Evolutionary conservation across 1,140 invertebrate genomes (phyloP).

Genomic region (Dreissena polymorpha): DNA sequence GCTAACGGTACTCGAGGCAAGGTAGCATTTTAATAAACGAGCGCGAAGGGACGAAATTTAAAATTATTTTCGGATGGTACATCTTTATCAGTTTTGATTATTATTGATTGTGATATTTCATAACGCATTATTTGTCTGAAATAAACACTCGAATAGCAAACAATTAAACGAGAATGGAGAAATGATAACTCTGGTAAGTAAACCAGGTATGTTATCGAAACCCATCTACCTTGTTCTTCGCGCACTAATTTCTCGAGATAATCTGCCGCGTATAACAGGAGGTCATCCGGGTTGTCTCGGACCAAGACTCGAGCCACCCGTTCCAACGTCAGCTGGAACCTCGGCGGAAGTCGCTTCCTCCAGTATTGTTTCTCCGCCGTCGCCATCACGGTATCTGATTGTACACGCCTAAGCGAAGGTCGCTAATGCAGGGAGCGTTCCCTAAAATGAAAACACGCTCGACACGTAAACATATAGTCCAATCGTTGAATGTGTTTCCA

Average conservation of each 20-base stretch:
- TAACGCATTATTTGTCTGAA: too few relatives aligned
- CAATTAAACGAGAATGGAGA: too few relatives aligned
- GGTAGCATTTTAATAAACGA: neutral
- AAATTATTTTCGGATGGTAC: neutral
- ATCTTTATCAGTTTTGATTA: neutral
- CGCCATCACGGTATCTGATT: conserved; percentile 8
- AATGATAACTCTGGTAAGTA: too few relatives aligned
- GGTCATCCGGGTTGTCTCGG: conserved; percentile 18
- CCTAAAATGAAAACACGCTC: neutral
- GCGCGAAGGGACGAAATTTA: neutral
- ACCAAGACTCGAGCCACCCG: conserved; percentile 35
- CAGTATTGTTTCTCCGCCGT: conserved; percentile 37
- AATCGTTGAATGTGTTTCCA: too few relatives aligned
- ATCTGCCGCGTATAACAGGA: conserved; percentile 27
- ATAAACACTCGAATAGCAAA: too few relatives aligned
- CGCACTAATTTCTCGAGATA: conserved; percentile 37
- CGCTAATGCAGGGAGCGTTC: neutral
- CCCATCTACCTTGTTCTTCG: conserved; percentile 40
- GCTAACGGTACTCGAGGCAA: neutral
- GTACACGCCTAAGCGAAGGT: conserved; percentile 1
- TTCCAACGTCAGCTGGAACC: conserved; percentile 28
- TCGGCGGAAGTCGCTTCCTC: conserved; percentile 38
- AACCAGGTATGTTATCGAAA: too few relatives aligned
- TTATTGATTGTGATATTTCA: neutral
- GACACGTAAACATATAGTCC: neutral